These are phyloP conservation scores for Hirundichthys speculiger DNA, from an alignment of 2,113 vertebrate genomes.

Conservation along the genomic window DNA sequence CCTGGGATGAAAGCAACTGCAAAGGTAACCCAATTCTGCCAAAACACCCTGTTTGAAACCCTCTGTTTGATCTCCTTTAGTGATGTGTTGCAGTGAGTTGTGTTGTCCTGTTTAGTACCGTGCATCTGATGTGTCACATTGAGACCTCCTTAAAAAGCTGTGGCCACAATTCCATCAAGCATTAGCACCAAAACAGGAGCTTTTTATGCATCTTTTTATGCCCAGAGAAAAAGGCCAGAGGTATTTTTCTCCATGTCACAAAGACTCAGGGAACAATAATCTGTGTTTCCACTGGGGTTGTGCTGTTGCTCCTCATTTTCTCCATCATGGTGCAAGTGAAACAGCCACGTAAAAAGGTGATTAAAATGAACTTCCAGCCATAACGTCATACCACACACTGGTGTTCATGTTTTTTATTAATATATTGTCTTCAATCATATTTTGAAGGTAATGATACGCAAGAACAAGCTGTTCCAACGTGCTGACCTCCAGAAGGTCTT, in stretches of 20 bases:
- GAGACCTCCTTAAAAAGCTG: constrained; percentile 11
- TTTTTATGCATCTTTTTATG: background rate
- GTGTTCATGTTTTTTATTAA: background rate
- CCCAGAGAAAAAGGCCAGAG: constrained; percentile 88
- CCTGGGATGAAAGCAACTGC: constrained; percentile 97
- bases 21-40: constrained; percentile 80
- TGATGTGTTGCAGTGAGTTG: constrained; percentile 2
- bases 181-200: background rate
- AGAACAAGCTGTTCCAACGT: constrained; percentile 87
- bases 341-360: constrained; percentile 93
- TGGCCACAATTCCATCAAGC: background rate
- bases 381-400: background rate
- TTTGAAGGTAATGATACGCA: constrained; percentile 86
- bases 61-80: background rate
- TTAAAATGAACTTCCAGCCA: background rate
- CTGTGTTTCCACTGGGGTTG: constrained; percentile 90
- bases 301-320: constrained; percentile 92
- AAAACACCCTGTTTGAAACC: background rate
- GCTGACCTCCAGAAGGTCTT: constrained; percentile 91
- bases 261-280: constrained; percentile 93
- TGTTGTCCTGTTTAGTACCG: constrained; percentile 3
- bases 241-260: constrained; percentile 91
- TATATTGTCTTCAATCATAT: constrained; percentile 6
- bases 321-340: constrained; percentile 95
- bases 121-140: constrained; percentile 20